These are phyloP conservation scores for Phalacrocorax brasilianus DNA, from an alignment of 2,113 vertebrate species.

Conservation along the genomic window DNA sequence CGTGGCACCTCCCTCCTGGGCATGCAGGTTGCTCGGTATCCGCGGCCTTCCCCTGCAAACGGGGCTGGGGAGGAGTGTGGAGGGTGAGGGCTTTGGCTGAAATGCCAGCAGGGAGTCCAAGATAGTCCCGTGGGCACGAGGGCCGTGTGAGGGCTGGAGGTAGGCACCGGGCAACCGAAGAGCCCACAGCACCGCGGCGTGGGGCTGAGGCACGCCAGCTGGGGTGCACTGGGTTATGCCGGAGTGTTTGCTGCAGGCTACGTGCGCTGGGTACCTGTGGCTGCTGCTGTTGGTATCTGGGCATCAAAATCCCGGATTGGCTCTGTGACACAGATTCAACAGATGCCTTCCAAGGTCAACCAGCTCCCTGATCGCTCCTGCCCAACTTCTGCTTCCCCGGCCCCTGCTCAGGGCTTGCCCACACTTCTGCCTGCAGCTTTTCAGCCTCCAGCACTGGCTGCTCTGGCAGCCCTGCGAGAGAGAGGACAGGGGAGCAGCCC, in stretches of 20 bases:
- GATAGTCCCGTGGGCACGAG: no score
- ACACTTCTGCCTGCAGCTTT: neutral
- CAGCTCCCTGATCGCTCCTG: neutral
- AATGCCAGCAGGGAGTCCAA: neutral
- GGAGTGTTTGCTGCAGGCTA: neutral
- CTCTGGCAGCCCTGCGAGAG: neutral
- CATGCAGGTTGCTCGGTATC: fast-evolving
- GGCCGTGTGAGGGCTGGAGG: neutral
- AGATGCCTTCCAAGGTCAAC: neutral
- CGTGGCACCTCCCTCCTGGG: neutral
- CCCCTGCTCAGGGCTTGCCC: neutral
- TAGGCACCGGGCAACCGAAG: neutral
- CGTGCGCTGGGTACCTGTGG: neutral
- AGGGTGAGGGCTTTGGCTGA: neutral
- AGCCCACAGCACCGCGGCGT: fast-evolving
- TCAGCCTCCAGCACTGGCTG: neutral
- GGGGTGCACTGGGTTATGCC: fast-evolving
- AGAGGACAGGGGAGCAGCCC: neutral
- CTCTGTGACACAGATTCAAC: neutral
- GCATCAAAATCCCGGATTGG: fast-evolving
- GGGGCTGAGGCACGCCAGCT: neutral
- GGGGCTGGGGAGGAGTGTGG: neutral
- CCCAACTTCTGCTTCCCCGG: neutral
- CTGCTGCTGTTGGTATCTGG: neutral
- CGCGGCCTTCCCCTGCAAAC: neutral